Evolutionary conservation across 1,140 invertebrate genomes (phyloP).

Genomic region (Cataglyphis hispanica): DNA sequence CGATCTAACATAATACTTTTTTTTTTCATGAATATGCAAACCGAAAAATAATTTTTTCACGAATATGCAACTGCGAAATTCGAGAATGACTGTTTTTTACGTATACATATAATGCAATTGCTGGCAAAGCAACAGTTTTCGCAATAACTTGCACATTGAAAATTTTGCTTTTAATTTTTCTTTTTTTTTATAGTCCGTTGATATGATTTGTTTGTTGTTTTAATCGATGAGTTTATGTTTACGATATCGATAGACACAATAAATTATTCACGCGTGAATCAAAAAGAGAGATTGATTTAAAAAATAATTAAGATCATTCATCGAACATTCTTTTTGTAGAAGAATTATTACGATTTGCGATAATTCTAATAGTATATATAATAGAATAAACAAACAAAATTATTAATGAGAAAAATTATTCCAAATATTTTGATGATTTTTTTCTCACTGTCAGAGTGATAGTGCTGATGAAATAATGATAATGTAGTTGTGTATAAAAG

Average conservation of each 20-base stretch:
- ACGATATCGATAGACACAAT: background rate
- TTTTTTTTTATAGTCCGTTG: background rate
- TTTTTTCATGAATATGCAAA: background rate
- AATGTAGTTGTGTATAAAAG: background rate
- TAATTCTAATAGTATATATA: background rate
- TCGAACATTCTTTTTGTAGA: background rate
- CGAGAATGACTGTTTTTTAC: background rate
- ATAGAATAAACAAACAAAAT: background rate
- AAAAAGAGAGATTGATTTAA: background rate
- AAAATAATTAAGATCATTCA: background rate
- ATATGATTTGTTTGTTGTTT: background rate
- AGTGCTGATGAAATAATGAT: background rate
- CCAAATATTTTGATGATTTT: background rate
- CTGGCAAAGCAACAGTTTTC: background rate
- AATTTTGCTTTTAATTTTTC: background rate
- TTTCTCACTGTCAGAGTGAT: background rate
- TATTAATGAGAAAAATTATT: background rate
- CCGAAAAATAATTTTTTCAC: background rate
- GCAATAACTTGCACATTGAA: background rate
- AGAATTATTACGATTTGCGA: background rate
- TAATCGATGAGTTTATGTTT: background rate
- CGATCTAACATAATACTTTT: background rate
- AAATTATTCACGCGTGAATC: conserved; percentile 1
- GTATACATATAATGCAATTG: background rate
- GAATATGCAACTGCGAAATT: background rate